Evolutionary conservation across 1,140 invertebrate genomes (phyloP), one percentile per base, ranked within the genome.

Genomic region (Plutomurus gul): DNA sequence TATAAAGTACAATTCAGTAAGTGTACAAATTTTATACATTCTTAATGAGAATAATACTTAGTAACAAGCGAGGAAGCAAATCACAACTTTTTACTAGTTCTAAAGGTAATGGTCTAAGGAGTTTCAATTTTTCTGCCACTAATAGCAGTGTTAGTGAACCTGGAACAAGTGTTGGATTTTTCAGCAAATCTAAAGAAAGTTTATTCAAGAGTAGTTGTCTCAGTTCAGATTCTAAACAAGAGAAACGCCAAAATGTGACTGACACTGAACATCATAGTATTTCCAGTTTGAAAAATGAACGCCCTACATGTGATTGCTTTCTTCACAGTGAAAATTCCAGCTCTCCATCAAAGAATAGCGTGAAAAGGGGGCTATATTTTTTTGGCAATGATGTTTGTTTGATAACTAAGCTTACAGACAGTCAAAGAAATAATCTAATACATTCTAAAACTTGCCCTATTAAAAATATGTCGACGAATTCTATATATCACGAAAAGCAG

Each of bases 401-500:
- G 3, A n/a, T 65, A 65, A 65, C 16, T 8, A 65, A 65, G 13
- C 36, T 65, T 65, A 33, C 56, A 18, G 56, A 30, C 18, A 65
- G 27, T 36, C 56, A 65, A 27, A 27, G 18, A 16, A 65, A 30
- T 7, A 16, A 65, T 27, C 18, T 65, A 1, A n/a, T 36, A 65
- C 56, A 65, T 65, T 33, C 36, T 0, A 7, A 65, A 33, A 65
- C 30, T 65, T 65, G 56, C 30, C 56, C 56, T 36, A 1, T 18
- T 33, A 16, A 30, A 33, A 36, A 33, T 30, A 33, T 8, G 16
- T 5, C 8, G 56, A 25, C 16, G 10, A 65, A 65, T 33, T 4
- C 56, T 6, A 81, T 81, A 39, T 81, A 81, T 56, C 80, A 81
- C 40, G 80, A 81, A 30, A 81, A 78, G 37, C 80, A 81, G 80